Evolutionary conservation across 1,140 invertebrate genomes (phyloP).

Genomic region (Vanessa tameamea): DNA sequence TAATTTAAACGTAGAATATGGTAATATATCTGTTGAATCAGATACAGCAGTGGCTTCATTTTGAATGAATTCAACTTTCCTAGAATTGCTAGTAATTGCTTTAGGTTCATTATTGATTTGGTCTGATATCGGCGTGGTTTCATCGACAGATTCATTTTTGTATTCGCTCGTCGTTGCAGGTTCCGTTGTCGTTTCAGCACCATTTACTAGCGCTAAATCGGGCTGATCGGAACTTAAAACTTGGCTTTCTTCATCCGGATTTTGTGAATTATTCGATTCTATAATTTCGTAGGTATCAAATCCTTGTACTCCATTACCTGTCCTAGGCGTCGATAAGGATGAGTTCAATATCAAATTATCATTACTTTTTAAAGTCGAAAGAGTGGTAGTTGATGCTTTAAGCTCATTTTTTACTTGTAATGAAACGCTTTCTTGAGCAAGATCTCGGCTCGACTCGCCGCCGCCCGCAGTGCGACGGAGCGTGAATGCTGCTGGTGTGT

Average conservation of each 20-base stretch:
- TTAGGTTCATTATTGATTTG: constrained; percentile 3
- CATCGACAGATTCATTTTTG: not conserved
- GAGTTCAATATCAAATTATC: not conserved
- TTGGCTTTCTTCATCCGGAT: not conserved
- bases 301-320: not conserved
- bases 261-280: not conserved
- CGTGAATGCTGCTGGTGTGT: constrained; percentile 40
- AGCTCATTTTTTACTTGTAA: constrained; percentile 50
- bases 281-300: not conserved
- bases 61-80: not conserved
- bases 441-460: constrained; percentile 33
- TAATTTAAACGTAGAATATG: not conserved
- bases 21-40: not conserved
- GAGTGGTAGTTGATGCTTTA: constrained; percentile 38
- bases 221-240: not conserved
- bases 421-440: constrained; percentile 48
- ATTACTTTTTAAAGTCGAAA: not conserved
- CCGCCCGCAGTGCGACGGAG: constrained; percentile 15
- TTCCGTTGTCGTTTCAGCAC: not conserved
- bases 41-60: constrained; percentile 1
- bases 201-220: not conserved
- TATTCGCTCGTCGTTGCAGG: not conserved
- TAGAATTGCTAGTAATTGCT: constrained; percentile 8
- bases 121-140: not conserved
- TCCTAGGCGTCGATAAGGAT: not conserved